These are phyloP conservation scores for Prenolepis imparis DNA, from an alignment of 2,888 invertebrate species.

Conservation along the genomic window DNA sequence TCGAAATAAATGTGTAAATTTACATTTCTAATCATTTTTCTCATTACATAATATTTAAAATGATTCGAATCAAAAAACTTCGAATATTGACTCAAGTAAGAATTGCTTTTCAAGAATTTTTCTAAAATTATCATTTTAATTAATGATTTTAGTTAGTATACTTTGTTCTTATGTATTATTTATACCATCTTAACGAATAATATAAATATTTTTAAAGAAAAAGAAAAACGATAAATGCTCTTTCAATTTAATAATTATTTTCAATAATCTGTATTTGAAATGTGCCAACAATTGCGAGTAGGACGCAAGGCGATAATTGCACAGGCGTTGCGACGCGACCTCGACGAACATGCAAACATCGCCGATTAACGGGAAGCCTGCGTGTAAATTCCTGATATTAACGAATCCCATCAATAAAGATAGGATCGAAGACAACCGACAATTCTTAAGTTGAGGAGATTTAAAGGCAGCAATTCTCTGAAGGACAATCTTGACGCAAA, in stretches of 20 bases:
- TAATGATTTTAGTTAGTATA: background rate
- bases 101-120: background rate
- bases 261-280: background rate
- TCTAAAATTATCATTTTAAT: background rate
- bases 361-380: slow-evolving; percentile 39
- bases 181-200: no score
- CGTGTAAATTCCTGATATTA: slow-evolving; percentile 43
- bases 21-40: background rate
- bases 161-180: no score
- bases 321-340: slow-evolving; percentile 31
- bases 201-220: no score
- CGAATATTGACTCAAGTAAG: background rate
- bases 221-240: background rate
- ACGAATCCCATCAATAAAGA: slow-evolving; percentile 11
- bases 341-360: slow-evolving; percentile 37
- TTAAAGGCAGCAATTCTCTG: background rate
- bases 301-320: slow-evolving; percentile 54
- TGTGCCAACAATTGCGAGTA: background rate
- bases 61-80: background rate
- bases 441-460: background rate
- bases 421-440: slow-evolving; percentile 18
- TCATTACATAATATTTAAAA: background rate
- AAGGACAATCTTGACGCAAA: background rate
- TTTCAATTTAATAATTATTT: background rate
- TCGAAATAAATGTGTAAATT: no score